Evolutionary conservation across 2,888 invertebrate species (phyloP), one percentile per base, ranked within the genome.

Genomic region (Cryptus armator): DNA sequence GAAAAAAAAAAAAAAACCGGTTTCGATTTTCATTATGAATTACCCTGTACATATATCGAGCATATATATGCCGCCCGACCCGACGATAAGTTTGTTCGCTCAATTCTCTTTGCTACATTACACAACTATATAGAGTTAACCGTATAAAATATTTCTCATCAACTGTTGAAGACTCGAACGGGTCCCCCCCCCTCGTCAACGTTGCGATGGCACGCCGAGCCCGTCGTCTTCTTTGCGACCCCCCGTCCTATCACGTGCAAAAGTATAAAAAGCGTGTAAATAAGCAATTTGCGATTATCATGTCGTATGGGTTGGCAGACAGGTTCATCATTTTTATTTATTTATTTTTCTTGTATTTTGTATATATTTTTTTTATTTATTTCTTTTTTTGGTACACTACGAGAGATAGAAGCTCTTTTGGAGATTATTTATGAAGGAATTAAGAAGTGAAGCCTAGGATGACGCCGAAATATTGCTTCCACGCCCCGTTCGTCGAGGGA

Each of bases 401-500:
- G 19, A 72, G 59, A 70, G 48, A 81, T 46, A 71, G 62, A 66
- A 80, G 75, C 71, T 79, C 56, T 66, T 79, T 85, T 71, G 79
- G 53, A 62, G 82, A 85, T 85, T 82, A 85, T 85, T 85, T 85
- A 85, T 85, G 85, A 79, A 75, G 70, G 85, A 85, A 85, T 85
- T 85, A 82, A 85, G 85, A 85, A 85, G 79, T 76, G 75, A 85
- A 79, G 70, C 82, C 75, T 70, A 75, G 70, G 75, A 85, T 85
- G 82, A 85, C 78, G 81, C 71, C 82, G 85, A 85, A 82, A 85
- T 79, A 82, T 82, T 75, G 82, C 81, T 70, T 79, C 81, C 85
- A 82, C 85, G 85, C 85, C 85, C 74, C 67, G 74, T 64, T 70
- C 68, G 68, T 29, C 56, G 62, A 56, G 70, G 37, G 75, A 71